Percentiles rank a stretch among this genome's conserved stretches.
These are phyloP conservation scores for Tortricodes alternella DNA, from an alignment of 2,888 invertebrate genomes.

Conservation along the genomic window DNA sequence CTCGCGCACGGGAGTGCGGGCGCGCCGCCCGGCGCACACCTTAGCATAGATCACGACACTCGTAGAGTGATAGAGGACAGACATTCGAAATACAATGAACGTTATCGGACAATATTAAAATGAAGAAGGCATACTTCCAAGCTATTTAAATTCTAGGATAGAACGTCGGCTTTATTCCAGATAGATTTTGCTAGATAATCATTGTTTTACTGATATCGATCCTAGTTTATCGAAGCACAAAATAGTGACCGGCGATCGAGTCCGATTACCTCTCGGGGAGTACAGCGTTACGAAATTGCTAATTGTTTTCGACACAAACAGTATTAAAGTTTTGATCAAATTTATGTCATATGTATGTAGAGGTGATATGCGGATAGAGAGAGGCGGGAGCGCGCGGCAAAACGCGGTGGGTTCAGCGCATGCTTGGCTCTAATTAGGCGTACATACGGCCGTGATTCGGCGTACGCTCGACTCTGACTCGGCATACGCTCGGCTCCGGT, in stretches of 20 bases:
- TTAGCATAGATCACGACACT: conserved; percentile 78
- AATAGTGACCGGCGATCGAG: conserved; percentile 73
- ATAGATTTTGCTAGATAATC: conserved; percentile 81
- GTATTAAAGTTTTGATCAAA: conserved; percentile 78
- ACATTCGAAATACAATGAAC: conserved; percentile 73
- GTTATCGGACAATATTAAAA: conserved; percentile 80
- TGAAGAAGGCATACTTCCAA: conserved; percentile 80
- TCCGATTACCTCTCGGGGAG: conserved; percentile 68
- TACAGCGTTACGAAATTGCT: conserved; percentile 62
- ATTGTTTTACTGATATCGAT: conserved; percentile 68
- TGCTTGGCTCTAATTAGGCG: background rate
- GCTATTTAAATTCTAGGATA: conserved; percentile 78
- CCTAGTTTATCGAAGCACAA: conserved; percentile 78
- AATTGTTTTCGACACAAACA: conserved; percentile 74
- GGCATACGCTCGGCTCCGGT: background rate
- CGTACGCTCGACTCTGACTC: background rate
- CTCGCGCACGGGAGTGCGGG: conserved; percentile 38
- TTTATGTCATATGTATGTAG: conserved; percentile 74
- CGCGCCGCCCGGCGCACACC: conserved; percentile 52
- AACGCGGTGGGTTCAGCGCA: conserved; percentile 38
- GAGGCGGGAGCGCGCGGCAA: conserved; percentile 44
- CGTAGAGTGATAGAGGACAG: conserved; percentile 77
- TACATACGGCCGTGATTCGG: background rate
- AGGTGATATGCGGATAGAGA: conserved; percentile 76
- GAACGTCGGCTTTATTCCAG: conserved; percentile 80